A percentile compares a stretch with the other conserved stretches of the same genome.
Evolutionary conservation across 2,797 vertebrate species (phyloP).

Genomic region (Urophycis tenuis): DNA sequence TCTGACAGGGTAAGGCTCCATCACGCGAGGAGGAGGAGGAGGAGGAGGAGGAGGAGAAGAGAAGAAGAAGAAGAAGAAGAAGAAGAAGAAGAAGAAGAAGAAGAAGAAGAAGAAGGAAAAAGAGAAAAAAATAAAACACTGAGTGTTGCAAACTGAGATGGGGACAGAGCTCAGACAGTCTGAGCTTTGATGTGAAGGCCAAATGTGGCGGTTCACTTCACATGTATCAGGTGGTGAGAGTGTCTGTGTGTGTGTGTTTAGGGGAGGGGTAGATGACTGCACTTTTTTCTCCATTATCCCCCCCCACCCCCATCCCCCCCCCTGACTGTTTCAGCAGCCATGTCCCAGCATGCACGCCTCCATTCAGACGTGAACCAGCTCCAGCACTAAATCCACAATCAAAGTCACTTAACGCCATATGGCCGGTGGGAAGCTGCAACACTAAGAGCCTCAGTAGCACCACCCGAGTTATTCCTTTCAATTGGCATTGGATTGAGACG

Average conservation of each 20-base stretch:
- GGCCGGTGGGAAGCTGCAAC: conserved; percentile 12
- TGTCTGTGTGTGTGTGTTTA: not conserved
- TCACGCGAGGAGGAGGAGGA: too few species aligned
- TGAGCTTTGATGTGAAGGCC: conserved; percentile 59
- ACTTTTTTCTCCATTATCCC: conserved; percentile 60
- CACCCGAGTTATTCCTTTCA: not conserved
- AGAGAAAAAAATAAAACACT: conserved; percentile 12
- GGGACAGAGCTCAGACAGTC: conserved; percentile 55
- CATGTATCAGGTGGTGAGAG: conserved; percentile 72
- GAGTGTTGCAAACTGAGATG: conserved; percentile 54
- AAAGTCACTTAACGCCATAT: conserved; percentile 54
- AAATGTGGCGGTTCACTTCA: conserved; percentile 73
- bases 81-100: too few species aligned
- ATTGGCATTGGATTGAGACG: not conserved
- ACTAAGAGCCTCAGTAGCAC: not conserved
- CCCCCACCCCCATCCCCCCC: conserved; percentile 54
- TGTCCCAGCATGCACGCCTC: conserved; percentile 39
- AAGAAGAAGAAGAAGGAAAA: not conserved
- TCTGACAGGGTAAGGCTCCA: too few species aligned
- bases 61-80: too few species aligned
- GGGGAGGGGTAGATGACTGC: conserved; percentile 62
- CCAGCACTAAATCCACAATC: conserved; percentile 62
- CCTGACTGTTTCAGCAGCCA: conserved; percentile 65
- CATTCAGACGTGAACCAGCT: conserved; percentile 57
- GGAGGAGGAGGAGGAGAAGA: too few species aligned